Evolutionary conservation across 1,140 invertebrate species (phyloP).

Genomic region (Drosophila sulfurigaster): DNA sequence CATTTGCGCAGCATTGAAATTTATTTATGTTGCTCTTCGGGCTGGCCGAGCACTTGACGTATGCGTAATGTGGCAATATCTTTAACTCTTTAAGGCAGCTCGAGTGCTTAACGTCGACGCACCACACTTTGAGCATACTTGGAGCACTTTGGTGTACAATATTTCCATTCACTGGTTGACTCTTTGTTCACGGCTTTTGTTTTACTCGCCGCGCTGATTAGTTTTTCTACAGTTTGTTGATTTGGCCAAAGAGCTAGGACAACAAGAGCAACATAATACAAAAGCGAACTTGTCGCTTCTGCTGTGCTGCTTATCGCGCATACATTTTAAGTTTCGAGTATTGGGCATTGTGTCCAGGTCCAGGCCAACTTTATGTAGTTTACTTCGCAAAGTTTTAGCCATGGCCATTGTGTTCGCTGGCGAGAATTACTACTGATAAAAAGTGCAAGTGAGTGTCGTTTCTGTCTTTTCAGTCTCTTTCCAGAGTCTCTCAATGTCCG

Average conservation of each 20-base stretch:
- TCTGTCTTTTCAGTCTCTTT: background rate
- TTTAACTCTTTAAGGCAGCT: slow-evolving; percentile 60
- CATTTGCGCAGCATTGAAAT: slow-evolving; percentile 79
- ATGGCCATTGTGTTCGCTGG: slow-evolving; percentile 41
- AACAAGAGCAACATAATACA: slow-evolving; percentile 20
- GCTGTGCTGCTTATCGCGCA: slow-evolving; percentile 60
- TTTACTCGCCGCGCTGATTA: slow-evolving; percentile 64
- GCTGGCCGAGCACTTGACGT: slow-evolving; percentile 49
- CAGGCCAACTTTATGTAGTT: slow-evolving; percentile 51
- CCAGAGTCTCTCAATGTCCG: too few relatives aligned
- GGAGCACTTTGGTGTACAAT: too few relatives aligned
- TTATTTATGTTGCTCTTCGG: slow-evolving; percentile 67
- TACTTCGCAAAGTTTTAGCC: slow-evolving; percentile 33
- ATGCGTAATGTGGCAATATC: slow-evolving; percentile 45
- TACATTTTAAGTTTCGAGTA: slow-evolving; percentile 70
- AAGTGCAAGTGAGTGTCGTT: slow-evolving; percentile 61
- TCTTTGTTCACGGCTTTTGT: slow-evolving; percentile 61
- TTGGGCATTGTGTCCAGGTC: slow-evolving; percentile 52
- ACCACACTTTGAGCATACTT: slow-evolving; percentile 5
- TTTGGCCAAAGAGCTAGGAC: slow-evolving; percentile 21
- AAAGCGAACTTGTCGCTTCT: slow-evolving; percentile 42
- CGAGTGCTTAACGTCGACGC: background rate
- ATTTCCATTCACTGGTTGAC: slow-evolving; percentile 23
- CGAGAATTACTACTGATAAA: slow-evolving; percentile 63
- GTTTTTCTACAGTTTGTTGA: slow-evolving; percentile 58